Evolutionary conservation across 1,140 invertebrate species (phyloP).

Genomic region (Medauroidea extradentata): DNA sequence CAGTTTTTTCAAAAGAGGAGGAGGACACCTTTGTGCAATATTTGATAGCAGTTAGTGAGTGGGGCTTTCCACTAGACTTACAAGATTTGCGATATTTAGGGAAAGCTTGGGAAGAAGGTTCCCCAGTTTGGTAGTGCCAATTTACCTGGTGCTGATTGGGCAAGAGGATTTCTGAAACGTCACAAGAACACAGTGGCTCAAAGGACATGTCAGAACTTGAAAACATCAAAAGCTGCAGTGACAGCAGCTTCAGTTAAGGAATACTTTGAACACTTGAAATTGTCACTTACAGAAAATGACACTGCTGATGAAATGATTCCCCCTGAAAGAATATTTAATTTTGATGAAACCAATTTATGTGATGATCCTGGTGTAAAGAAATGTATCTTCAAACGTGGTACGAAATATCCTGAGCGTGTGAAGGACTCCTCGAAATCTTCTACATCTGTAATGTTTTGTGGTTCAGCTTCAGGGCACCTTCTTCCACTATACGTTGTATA

Average conservation of each 20-base stretch:
- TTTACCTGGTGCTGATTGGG: slow-evolving; percentile 29
- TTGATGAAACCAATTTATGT: slow-evolving; percentile 36
- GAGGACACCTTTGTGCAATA: neutral
- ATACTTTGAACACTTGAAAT: neutral
- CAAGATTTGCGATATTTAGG: slow-evolving; percentile 24
- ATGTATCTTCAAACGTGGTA: slow-evolving; percentile 27
- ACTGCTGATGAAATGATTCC: slow-evolving; percentile 24
- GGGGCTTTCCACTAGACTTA: slow-evolving; percentile 31
- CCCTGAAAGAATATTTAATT: slow-evolving; percentile 36
- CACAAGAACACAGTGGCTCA: slow-evolving; percentile 28
- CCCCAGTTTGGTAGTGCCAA: slow-evolving; percentile 27
- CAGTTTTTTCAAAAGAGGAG: neutral
- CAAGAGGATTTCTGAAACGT: slow-evolving; percentile 26
- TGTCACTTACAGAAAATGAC: too few species aligned
- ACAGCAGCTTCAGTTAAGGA: slow-evolving; percentile 17
- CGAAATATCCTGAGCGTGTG: slow-evolving; percentile 34
- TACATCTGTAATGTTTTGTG: slow-evolving; percentile 34
- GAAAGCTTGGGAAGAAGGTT: slow-evolving; percentile 38
- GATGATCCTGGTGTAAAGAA: slow-evolving; percentile 33
- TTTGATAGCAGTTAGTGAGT: slow-evolving; percentile 17
- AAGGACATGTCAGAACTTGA: slow-evolving; percentile 34
- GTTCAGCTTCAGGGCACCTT: slow-evolving; percentile 24
- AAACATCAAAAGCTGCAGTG: slow-evolving; percentile 26
- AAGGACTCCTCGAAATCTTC: slow-evolving; percentile 29
- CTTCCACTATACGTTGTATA: too few species aligned